phyloP scores from a whole-genome alignment of 1,140 invertebrate genomes.

The Drosophila saltans region DNA sequence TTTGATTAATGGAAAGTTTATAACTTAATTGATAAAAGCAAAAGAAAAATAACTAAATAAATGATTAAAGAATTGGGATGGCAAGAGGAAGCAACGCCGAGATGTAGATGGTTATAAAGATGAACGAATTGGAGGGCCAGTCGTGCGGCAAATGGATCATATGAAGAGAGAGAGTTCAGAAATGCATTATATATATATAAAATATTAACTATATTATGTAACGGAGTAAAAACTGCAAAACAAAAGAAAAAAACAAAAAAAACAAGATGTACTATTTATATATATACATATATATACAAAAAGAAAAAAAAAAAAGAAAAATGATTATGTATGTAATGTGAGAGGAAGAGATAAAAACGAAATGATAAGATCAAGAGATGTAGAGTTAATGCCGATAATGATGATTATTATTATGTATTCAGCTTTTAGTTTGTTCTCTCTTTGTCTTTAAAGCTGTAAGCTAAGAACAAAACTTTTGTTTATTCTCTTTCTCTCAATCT shows the following conservation, averaged over 20 bases:
- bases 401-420: conserved; percentile 37
- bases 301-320: conserved; percentile 33
- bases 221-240: conserved; percentile 35
- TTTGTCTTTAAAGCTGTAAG: conserved; percentile 58
- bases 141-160: conserved; percentile 22
- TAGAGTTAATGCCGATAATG: conserved; percentile 26
- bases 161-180: conserved; percentile 30
- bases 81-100: not conserved
- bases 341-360: conserved; percentile 1
- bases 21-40: conserved; percentile 39
- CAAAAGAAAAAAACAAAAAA: not conserved
- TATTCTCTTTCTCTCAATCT: conserved; percentile 1
- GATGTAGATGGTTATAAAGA: not conserved
- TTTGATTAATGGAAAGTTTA: conserved; percentile 55
- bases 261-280: conserved; percentile 69
- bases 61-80: conserved; percentile 24
- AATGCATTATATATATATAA: conserved; percentile 65
- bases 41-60: conserved; percentile 31
- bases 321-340: conserved; percentile 38
- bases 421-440: conserved; percentile 30
- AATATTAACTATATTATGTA: conserved; percentile 74
- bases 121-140: not conserved
- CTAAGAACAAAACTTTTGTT: conserved; percentile 40
- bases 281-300: conserved; percentile 48
- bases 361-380: conserved; percentile 7